Base-by-base conservation (phyloP, 2,797 vertebrate genomes). In the Leptoclinus maculatus region DNA sequence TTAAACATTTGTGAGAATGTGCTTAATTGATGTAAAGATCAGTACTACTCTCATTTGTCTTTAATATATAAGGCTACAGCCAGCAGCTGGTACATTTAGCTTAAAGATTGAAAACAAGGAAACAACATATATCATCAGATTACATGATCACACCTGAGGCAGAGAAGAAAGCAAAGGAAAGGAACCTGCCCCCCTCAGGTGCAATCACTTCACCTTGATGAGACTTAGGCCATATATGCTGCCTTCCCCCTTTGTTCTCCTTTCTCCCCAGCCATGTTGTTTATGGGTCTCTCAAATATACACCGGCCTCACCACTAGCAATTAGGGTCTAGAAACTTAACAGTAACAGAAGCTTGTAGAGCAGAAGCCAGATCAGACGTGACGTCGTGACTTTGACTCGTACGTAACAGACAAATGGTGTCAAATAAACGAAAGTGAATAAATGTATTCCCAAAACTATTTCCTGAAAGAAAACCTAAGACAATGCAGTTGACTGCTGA, bases 1-100 rank as follows among this genome's bases (percentile, higher is more conserved):
- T 74, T 43, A 14, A 56, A 71, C 57, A 73, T 66, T 56, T 67
- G 19, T 25, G 12, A 13, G 10, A 74, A 56, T 39, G 43, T 62
- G 4, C 1, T 60, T 27, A 16, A 7, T 43, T 14, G 13, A 34
- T 4, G 14, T 5, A 63, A 80, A 36, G 21, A 39, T 34, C 14
- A 0, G 19, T 41, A 16, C 19, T 17, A 14, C n/a, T 45, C 2
- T 66, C 27, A 67, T 10, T 13, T 58, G 17, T 57, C 39, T 5
- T 1, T 13, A 38, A 66, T 23, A 72, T 27, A n/a, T 39, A 32
- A 21, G 13, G 2, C 14, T 36, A 43, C 53, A 69, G 34, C 23
- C 9, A 27, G 21, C 7, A 38, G 19, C 16, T 2, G 3, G 38
- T 56, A 29, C 29, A 43, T 36, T 73, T 62, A 10, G 25, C 32